Conservation (phyloP, 2,888 invertebrate genomes). For the Himalopsyche japonica region DNA sequence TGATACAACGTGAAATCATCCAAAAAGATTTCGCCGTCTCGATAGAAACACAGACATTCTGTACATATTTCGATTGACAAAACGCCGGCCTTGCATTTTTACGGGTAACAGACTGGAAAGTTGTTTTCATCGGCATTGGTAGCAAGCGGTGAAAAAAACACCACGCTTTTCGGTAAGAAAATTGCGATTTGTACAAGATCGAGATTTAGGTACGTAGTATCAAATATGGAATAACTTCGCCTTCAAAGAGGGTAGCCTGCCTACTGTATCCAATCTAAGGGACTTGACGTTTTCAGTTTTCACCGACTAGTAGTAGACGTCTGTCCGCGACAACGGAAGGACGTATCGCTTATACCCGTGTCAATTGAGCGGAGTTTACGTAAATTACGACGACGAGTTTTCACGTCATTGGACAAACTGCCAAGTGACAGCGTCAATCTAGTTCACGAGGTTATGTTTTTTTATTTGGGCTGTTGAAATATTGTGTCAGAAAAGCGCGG, state of each 20-base stretch:
- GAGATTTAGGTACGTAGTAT: not conserved
- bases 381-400: not conserved
- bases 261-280: not conserved
- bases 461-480: not conserved
- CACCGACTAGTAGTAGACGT: slow-evolving; percentile 6
- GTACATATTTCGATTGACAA: not conserved
- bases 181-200: not conserved
- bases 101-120: not conserved
- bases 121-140: not conserved
- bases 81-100: not conserved
- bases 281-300: slow-evolving; percentile 7
- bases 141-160: not conserved
- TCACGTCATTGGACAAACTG: not conserved
- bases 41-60: not conserved
- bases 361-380: not conserved
- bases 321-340: slow-evolving; percentile 8
- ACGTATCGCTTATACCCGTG: slow-evolving; percentile 1
- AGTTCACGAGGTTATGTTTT: not conserved
- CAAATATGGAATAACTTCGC: not conserved
- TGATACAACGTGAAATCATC: not conserved
- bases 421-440: not conserved
- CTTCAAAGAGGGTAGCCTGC: not conserved
- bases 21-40: not conserved
- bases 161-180: not conserved
- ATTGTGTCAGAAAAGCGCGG: not conserved